Conservation (phyloP, 2,113 vertebrate species). For the Corythaixoides concolor region DNA sequence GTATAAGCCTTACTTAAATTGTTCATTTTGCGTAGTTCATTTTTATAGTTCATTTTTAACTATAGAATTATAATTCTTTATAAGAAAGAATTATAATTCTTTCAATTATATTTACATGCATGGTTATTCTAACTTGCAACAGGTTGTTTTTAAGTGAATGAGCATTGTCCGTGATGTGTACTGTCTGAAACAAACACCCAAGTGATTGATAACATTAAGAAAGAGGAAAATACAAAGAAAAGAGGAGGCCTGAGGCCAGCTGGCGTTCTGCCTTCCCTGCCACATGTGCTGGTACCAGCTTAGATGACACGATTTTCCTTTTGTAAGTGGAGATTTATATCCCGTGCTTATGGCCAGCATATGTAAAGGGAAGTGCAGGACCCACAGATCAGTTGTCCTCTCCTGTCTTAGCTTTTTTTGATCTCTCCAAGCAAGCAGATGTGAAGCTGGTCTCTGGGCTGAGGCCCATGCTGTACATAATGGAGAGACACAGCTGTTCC, state of each 20-base stretch:
- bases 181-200: neutral
- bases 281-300: conserved; percentile 9
- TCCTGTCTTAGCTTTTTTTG: neutral
- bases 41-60: neutral
- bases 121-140: neutral
- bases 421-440: conserved; percentile 29
- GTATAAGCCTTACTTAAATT: neutral
- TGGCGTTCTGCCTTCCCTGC: conserved; percentile 12
- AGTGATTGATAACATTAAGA: neutral
- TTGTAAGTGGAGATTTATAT: neutral
- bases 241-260: neutral
- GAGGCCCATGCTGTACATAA: neutral
- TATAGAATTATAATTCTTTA: neutral
- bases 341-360: neutral
- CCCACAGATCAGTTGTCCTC: neutral
- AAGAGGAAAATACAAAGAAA: neutral
- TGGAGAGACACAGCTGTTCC: conserved; percentile 31
- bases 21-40: neutral
- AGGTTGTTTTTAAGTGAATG: neutral
- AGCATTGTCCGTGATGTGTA: neutral
- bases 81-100: neutral
- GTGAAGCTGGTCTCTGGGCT: neutral
- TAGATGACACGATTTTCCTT: neutral
- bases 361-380: conserved; percentile 10
- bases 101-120: neutral